Conservation (phyloP, 2,113 vertebrate species). For the Anas platyrhynchos region DNA sequence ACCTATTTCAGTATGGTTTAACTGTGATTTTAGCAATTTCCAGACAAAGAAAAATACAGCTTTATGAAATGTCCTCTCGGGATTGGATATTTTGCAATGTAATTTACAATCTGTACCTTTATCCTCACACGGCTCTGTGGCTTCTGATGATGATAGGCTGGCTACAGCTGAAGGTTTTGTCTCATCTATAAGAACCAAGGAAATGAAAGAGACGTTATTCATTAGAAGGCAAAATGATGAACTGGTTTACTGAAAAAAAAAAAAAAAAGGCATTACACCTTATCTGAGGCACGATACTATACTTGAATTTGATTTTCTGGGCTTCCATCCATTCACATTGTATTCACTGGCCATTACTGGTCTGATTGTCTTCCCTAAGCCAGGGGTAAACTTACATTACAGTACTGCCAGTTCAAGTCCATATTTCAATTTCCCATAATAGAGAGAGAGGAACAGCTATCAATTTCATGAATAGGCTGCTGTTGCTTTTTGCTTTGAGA, state of each 20-base stretch:
- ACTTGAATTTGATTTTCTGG: conserved; percentile 3
- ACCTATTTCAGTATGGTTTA: conserved; percentile 19
- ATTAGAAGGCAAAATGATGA: conserved; percentile 2
- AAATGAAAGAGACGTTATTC: conserved; percentile 46
- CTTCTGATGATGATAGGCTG: conserved; percentile 48
- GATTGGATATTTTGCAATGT: not conserved
- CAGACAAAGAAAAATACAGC: not conserved
- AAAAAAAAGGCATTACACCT: not conserved
- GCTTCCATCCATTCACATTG: not conserved
- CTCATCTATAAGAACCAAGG: conserved; percentile 54
- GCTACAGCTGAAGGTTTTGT: not conserved
- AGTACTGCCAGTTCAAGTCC: not conserved
- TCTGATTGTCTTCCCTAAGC: not conserved
- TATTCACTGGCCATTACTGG: not conserved
- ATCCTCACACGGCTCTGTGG: conserved; percentile 41
- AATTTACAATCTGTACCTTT: conserved; percentile 70
- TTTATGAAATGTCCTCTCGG: not conserved
- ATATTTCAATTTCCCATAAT: not conserved
- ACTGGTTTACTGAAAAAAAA: not conserved
- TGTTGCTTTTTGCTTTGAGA: not conserved
- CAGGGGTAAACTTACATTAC: not conserved
- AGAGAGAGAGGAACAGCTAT: not conserved
- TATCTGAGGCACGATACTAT: not conserved
- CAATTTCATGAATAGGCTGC: not conserved
- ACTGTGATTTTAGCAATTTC: conserved; percentile 10